Evolutionary conservation across 2,888 invertebrate genomes (phyloP), one percentile per base, ranked within the genome.

Genomic region (Sphaerophoria rueppellii): DNA sequence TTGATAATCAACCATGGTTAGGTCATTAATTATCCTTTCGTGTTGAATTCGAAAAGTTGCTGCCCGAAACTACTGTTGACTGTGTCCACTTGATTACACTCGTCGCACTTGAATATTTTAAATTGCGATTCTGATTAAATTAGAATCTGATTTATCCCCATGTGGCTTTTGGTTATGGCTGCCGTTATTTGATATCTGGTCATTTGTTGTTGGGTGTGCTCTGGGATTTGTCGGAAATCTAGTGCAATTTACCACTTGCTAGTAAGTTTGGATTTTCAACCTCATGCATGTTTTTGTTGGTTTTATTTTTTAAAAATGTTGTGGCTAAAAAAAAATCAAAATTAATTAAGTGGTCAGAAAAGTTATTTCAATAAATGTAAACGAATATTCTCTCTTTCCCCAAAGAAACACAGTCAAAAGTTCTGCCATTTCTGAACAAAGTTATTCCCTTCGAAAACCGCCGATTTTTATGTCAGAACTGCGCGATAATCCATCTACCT

Each of bases 171-270:
- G 46, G 35, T 46, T 37, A 37, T n/a, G 24, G 57, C 16, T 43
- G 60, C 2, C 24, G 43, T 48, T 48, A 48, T 12, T 50, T 46
- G 24, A 24, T 24, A 14, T 46, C 5, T 63, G 43, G 11, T 50
- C 43, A 57, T 82, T 83, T 75, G 57, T 50, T 83, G 67, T 76
- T 80, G 83, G 61, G 80, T 72, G 79, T 69, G 75, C 71, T 72
- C 71, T 46, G 24, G 35, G 2, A 55, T 34, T 48, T 73, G 16
- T n/a, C 34, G n/a, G 9, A 14, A 63, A 48, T n/a, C 35, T 11
- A 34, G 43, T 71, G 34, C 54, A 32, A 34, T 50, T 35, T 55
- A 48, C 71, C 63, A 76, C 9, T 9, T 11, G 65, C 46, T 0
- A 57, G 4, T n/a, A 57, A 3, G n/a, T 14, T 5, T 3, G 24